Conservation (phyloP, 2,888 invertebrate genomes). For the Xestia rhomboidea region DNA sequence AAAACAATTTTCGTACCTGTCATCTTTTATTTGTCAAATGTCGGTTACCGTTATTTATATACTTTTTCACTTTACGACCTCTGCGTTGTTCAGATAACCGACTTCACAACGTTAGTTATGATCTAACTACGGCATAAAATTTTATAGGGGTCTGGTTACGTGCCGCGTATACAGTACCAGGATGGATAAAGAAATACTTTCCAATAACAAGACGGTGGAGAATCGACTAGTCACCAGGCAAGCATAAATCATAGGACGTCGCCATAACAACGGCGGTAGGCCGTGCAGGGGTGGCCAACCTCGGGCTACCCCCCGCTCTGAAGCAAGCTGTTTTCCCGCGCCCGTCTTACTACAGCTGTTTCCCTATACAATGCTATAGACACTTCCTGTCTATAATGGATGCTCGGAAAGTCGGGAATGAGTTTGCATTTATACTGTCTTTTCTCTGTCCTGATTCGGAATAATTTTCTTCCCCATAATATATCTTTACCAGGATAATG, state of each 20-base stretch:
- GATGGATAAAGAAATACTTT: slow-evolving; percentile 57
- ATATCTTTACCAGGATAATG: slow-evolving; percentile 35
- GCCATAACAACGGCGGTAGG: slow-evolving; percentile 81
- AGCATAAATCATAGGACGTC: slow-evolving; percentile 84
- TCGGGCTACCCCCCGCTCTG: slow-evolving; percentile 69
- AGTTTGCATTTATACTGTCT: slow-evolving; percentile 76
- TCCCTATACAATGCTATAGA: slow-evolving; percentile 77
- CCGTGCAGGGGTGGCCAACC: slow-evolving; percentile 76
- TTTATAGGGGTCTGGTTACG: slow-evolving; percentile 62
- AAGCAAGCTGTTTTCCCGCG: slow-evolving; percentile 80
- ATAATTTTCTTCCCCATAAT: slow-evolving; percentile 49
- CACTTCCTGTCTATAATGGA: slow-evolving; percentile 77
- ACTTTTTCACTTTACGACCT: slow-evolving; percentile 58
- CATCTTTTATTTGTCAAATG: slow-evolving; percentile 54
- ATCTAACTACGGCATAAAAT: slow-evolving; percentile 53
- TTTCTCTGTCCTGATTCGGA: slow-evolving; percentile 66
- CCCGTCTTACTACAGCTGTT: slow-evolving; percentile 81
- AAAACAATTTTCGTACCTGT: slow-evolving; percentile 49
- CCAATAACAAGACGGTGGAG: slow-evolving; percentile 52
- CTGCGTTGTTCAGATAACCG: slow-evolving; percentile 58
- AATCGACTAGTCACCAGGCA: slow-evolving; percentile 77
- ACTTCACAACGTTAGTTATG: slow-evolving; percentile 63
- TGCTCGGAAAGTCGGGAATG: slow-evolving; percentile 74
- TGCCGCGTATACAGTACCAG: slow-evolving; percentile 36
- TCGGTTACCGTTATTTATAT: slow-evolving; percentile 61